Evolutionary conservation across 1,140 invertebrate genomes (phyloP), one percentile per base, ranked within the genome.

Genomic region (Nixonia krombeini): DNA sequence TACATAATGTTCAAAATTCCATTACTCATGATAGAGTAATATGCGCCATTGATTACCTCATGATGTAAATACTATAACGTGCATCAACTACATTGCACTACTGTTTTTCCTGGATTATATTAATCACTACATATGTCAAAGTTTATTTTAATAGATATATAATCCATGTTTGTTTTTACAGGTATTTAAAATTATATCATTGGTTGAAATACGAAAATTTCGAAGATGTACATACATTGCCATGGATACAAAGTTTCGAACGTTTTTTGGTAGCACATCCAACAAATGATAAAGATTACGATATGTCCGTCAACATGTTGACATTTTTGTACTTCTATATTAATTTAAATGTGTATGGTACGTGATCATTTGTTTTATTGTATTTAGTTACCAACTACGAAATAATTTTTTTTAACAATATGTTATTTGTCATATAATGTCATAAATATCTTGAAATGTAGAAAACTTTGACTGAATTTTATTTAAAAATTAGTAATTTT

Each of bases 1-100:
- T 91, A 7, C 78, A 86, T 9, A 81, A 80, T n/a, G 80, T 91
- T 26, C 88, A 91, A 70, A 90, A 89, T 78, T 89, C 88, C 7
- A 89, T 87, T 0, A 85, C 86, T 0, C 89, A 91, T 57, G 73
- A 77, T 18, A 81, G 84, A 56, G 89, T 90, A 13, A 76, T 72
- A 10, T 82, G 86, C 29, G 83, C 86, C 2, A 56, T 90, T 1
- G 79, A 85, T 68, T 82, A 85, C 29, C 70, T 90, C 8, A 86
- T 84, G 45, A 86, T 87, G 89, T 90, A 83, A 77, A 70, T 79
- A 40, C 29, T 41, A 40, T 28, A 12, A n/a, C n/a, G n/a, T n/a
- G n/a, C n/a, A n/a, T n/a, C n/a, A n/a, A n/a, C n/a, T n/a, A n/a
- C n/a, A n/a, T n/a, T n/a, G n/a, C n/a, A n/a, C n/a, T n/a, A n/a